Evolutionary conservation across 2,797 vertebrate species (phyloP), one percentile per base, ranked within the genome.

Genomic region (Microctenopoma steveboyesi): DNA sequence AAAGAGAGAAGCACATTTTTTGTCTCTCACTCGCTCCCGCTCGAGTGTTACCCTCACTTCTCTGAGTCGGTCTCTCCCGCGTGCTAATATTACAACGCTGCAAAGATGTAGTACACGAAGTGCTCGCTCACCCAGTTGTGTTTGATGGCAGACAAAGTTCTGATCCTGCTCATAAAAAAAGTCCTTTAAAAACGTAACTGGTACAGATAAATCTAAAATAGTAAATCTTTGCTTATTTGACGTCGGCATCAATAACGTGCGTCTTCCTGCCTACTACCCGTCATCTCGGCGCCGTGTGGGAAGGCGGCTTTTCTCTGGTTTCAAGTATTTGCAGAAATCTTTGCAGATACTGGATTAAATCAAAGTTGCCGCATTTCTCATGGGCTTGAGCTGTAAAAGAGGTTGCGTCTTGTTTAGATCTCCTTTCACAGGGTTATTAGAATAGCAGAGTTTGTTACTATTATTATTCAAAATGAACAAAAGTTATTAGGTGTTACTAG

Each of bases 171-270:
- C 28, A 46, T 4, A 47, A 75, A 59, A 59, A 72, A 35, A 37
- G 49, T 65, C 72, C 72, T 33, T 54, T 64, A 49, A 13, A 53
- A 56, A 27, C 42, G 53, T 78, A 76, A 85, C 81, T 82, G 72
- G 49, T 11, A 27, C 27, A 42, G 43, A 53, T 50, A 28, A 43
- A 37, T 55, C 54, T 54, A 33, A 68, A 66, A 74, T 5, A 65
- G 46, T 1, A 4, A 50, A 47, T 14, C 62, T 79, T 64, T 52
- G 47, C 55, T 64, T 64, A 25, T 42, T 71, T 59, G 61, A 59
- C 5, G 51, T 62, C 58, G n/a, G 46, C 30, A 37, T 72, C 30
- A 64, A 51, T 64, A 65, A 25, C 0, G 0, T 12, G 30, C 18
- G n/a, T 27, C 16, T 56, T 15, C 22, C 11, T 28, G 30, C 48